Percentiles rank a stretch among this genome's conserved stretches.
Conservation (phyloP, 2,113 vertebrate genomes). For the Tychaedon coryphoeus region DNA sequence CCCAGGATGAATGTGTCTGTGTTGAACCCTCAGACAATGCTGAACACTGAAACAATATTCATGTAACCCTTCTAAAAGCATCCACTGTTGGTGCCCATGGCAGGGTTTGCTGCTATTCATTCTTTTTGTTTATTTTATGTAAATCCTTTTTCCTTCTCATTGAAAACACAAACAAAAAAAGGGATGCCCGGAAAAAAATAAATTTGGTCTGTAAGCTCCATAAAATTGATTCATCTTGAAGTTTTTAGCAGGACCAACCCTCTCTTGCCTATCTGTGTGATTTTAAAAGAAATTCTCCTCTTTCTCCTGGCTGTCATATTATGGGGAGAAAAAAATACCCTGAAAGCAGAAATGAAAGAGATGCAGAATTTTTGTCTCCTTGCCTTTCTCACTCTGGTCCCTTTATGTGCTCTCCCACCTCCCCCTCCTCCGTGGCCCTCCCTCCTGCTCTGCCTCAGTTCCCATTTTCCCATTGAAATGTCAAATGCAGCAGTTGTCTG, state of each 20-base stretch:
- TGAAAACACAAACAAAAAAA: constrained; percentile 45
- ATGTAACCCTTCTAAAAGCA: constrained; percentile 42
- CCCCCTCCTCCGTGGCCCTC: background rate
- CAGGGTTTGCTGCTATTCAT: constrained; percentile 42
- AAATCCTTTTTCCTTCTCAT: constrained; percentile 41
- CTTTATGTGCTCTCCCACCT: background rate
- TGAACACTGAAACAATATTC: constrained; percentile 17
- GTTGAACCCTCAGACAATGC: constrained; percentile 14
- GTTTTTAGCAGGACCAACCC: background rate
- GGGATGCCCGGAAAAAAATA: background rate
- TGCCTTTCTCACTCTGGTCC: background rate
- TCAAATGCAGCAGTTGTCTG: constrained; percentile 78
- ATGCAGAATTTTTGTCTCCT: constrained; percentile 59
- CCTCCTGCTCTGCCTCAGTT: constrained; percentile 46
- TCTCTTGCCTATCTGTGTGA: background rate
- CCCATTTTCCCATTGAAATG: constrained; percentile 85
- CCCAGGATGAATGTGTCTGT: constrained; percentile 28
- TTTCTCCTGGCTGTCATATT: constrained; percentile 44
- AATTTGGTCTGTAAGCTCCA: background rate
- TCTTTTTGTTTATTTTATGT: constrained; percentile 62
- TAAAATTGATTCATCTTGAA: constrained; percentile 10
- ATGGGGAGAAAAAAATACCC: background rate
- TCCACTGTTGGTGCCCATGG: constrained; percentile 34
- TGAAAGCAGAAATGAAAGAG: constrained; percentile 62
- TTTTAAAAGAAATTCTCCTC: background rate